Evolutionary conservation across 2,888 invertebrate genomes (phyloP).

Genomic region (Cosmia pyralina): DNA sequence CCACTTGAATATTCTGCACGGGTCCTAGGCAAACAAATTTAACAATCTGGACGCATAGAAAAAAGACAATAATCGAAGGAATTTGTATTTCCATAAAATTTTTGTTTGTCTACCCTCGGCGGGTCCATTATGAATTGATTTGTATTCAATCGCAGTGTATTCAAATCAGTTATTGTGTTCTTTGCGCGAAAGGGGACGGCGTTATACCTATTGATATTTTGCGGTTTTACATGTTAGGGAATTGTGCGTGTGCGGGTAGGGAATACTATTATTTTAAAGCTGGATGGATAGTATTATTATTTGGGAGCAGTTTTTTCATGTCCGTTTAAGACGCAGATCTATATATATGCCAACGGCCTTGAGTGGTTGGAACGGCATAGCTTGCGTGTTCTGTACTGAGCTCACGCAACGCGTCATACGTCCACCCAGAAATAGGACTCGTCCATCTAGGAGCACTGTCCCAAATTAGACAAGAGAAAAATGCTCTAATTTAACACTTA

Average conservation of each 20-base stretch:
- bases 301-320: too few relatives aligned
- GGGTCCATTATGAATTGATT: conserved; percentile 79
- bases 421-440: too few relatives aligned
- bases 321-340: too few relatives aligned
- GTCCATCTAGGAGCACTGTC: too few relatives aligned
- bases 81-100: conserved; percentile 75
- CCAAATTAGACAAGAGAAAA: too few relatives aligned
- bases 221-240: conserved; percentile 26
- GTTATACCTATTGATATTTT: conserved; percentile 66
- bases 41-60: conserved; percentile 63
- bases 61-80: conserved; percentile 69
- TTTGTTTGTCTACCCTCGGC: conserved; percentile 70
- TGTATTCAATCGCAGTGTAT: conserved; percentile 82
- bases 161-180: conserved; percentile 85
- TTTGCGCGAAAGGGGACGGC: conserved; percentile 75
- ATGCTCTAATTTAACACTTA: too few relatives aligned
- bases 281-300: too few relatives aligned
- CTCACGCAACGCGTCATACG: too few relatives aligned
- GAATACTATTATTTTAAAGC: background rate
- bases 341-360: too few relatives aligned
- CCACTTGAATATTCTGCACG: conserved; percentile 54
- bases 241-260: conserved; percentile 13
- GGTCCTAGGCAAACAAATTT: conserved; percentile 51
- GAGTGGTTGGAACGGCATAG: too few relatives aligned
- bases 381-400: too few relatives aligned